phyloP scores from a whole-genome alignment of 2,797 vertebrate genomes.

The Atherinosoma microstoma region DNA sequence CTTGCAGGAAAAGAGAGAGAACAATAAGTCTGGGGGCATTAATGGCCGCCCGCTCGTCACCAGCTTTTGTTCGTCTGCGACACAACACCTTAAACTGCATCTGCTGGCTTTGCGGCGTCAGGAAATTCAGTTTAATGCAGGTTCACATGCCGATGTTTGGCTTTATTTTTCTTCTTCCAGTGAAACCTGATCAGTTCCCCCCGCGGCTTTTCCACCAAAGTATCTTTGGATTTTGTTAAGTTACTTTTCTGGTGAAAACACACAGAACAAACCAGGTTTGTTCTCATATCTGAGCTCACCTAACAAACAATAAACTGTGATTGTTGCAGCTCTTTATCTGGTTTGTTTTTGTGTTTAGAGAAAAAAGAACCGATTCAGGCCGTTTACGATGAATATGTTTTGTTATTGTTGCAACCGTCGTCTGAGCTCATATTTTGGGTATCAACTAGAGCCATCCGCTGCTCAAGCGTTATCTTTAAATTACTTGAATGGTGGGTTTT shows the following conservation, averaged over 20 bases:
- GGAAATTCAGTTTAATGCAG: constrained; percentile 63
- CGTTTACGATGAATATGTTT: constrained; percentile 33
- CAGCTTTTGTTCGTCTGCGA: constrained; percentile 66
- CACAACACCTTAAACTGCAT: constrained; percentile 55
- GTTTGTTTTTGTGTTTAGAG: constrained; percentile 8
- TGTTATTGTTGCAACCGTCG: constrained; percentile 23
- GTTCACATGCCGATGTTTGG: constrained; percentile 51
- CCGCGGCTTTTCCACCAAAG: no score
- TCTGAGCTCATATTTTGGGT: constrained; percentile 16
- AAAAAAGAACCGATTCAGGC: constrained; percentile 4
- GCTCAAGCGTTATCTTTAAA: neutral
- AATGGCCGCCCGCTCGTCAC: constrained; percentile 61
- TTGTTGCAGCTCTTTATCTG: neutral
- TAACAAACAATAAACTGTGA: no score
- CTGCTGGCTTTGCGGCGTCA: constrained; percentile 41
- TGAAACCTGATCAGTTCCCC: neutral
- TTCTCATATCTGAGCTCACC: constrained; percentile 9
- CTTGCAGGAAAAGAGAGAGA: constrained; percentile 61
- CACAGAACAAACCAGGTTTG: neutral
- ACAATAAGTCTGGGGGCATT: constrained; percentile 59
- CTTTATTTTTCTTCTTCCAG: no score
- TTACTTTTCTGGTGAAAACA: no score
- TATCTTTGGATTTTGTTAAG: neutral
- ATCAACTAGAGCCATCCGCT: constrained; percentile 21
- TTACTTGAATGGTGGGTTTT: no score